phyloP scores from a whole-genome alignment of 2,888 invertebrate species.

The Oscheius sp. region DNA sequence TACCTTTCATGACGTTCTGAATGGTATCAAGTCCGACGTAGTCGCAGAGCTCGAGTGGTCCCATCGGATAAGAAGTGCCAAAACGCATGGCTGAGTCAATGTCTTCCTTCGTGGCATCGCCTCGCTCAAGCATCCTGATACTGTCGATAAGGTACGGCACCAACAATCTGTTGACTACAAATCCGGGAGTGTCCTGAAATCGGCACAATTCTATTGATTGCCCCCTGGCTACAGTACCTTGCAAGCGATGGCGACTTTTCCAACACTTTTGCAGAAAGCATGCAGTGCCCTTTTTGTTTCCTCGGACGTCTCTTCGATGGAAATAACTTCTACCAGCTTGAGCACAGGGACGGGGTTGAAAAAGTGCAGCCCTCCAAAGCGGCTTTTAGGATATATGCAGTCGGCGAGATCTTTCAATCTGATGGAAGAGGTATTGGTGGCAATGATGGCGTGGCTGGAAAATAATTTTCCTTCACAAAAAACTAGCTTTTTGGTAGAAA shows the following conservation, averaged over 20 bases:
- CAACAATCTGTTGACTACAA: conserved; percentile 88
- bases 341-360: conserved; percentile 92
- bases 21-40: conserved; percentile 86
- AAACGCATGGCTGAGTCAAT: conserved; percentile 80
- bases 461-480: background rate
- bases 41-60: conserved; percentile 86
- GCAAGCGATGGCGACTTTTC: conserved; percentile 87
- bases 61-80: conserved; percentile 82
- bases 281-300: conserved; percentile 82
- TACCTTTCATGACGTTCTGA: conserved; percentile 82
- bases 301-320: conserved; percentile 83
- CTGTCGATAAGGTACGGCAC: conserved; percentile 86
- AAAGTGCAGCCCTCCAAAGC: conserved; percentile 88
- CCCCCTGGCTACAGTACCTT: conserved; percentile 76
- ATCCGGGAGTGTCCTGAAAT: conserved; percentile 85
- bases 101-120: conserved; percentile 81
- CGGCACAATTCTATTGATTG: background rate
- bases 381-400: conserved; percentile 74
- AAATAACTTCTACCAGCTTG: conserved; percentile 87
- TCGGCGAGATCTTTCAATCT: conserved; percentile 83
- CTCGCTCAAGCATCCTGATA: conserved; percentile 76
- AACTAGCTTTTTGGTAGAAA: background rate
- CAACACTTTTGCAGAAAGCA: conserved; percentile 85
- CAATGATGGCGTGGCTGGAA: conserved; percentile 83
- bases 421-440: conserved; percentile 89